Evolutionary conservation across 1,140 invertebrate genomes (phyloP).

Genomic region (Stegodyphus mimosarum): DNA sequence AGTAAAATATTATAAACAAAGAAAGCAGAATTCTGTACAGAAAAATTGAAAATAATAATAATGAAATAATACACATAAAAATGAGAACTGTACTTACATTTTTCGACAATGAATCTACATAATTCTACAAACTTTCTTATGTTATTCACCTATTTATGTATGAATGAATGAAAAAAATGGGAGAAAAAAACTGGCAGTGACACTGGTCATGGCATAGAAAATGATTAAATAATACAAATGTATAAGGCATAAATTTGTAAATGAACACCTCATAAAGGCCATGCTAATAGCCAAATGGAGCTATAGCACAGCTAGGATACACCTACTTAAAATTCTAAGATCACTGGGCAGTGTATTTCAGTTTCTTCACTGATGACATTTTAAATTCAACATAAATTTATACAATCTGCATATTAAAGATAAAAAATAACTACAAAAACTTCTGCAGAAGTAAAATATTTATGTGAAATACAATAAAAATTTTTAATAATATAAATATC

Average conservation of each 20-base stretch:
- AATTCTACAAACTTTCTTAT: no score
- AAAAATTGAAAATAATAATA: no score
- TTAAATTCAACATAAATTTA: neutral
- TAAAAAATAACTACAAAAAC: neutral
- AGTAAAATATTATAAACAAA: no score
- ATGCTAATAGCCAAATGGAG: neutral
- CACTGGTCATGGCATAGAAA: conserved; percentile 42
- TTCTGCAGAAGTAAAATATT: neutral
- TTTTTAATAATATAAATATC: no score
- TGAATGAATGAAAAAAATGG: neutral
- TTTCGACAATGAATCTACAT: no score
- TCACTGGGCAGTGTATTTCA: neutral
- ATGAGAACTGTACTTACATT: no score
- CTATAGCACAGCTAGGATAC: neutral
- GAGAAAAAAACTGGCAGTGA: conserved; percentile 50
- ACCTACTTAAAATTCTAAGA: neutral
- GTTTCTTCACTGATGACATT: neutral
- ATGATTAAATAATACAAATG: neutral
- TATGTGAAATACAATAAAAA: no score
- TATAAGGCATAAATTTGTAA: conserved; percentile 53
- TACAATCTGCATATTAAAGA: neutral
- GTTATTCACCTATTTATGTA: no score
- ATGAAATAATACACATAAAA: no score
- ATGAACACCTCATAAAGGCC: conserved; percentile 34
- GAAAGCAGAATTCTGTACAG: no score